Conservation (phyloP, 2,113 vertebrate species). For the Nematolebias whitei region DNA sequence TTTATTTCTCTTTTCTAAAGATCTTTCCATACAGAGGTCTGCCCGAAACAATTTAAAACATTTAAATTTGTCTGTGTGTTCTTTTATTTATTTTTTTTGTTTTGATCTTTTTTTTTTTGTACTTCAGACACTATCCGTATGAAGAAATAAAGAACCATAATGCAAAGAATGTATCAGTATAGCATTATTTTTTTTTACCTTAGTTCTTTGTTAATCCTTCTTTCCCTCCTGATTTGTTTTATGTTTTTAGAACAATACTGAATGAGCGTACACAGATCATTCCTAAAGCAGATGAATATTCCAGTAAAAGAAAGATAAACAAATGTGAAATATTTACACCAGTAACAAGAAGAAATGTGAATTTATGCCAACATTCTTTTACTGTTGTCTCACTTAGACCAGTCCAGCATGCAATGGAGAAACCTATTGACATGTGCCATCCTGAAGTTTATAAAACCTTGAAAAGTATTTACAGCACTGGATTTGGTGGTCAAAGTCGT, state of each 20-base stretch:
- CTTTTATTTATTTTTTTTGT: constrained; percentile 25
- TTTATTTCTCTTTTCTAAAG: constrained; percentile 50
- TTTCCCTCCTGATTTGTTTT: constrained; percentile 30
- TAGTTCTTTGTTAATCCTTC: constrained; percentile 16
- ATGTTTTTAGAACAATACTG: constrained; percentile 37
- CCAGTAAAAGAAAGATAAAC: constrained; percentile 61
- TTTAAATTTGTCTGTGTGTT: not conserved
- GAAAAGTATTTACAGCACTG: constrained; percentile 58
- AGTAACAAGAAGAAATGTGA: not conserved
- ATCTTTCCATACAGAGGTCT: constrained; percentile 67
- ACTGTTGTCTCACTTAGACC: constrained; percentile 6
- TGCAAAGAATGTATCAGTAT: constrained; percentile 43
- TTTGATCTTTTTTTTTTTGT: constrained; percentile 5
- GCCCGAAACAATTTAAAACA: constrained; percentile 26
- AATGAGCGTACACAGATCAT: constrained; percentile 53
- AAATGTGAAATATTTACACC: not conserved
- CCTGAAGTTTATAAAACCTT: constrained; percentile 45
- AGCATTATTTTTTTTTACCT: constrained; percentile 10
- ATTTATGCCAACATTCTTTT: not conserved
- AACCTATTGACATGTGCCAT: constrained; percentile 18
- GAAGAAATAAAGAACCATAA: constrained; percentile 79
- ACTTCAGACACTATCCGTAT: constrained; percentile 65
- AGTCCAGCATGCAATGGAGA: constrained; percentile 7
- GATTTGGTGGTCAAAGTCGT: constrained; percentile 57
- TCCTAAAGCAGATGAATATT: constrained; percentile 42